Evolutionary conservation across 1,140 invertebrate species (phyloP), one percentile per base, ranked within the genome.

Genomic region (Babylonia areolata): DNA sequence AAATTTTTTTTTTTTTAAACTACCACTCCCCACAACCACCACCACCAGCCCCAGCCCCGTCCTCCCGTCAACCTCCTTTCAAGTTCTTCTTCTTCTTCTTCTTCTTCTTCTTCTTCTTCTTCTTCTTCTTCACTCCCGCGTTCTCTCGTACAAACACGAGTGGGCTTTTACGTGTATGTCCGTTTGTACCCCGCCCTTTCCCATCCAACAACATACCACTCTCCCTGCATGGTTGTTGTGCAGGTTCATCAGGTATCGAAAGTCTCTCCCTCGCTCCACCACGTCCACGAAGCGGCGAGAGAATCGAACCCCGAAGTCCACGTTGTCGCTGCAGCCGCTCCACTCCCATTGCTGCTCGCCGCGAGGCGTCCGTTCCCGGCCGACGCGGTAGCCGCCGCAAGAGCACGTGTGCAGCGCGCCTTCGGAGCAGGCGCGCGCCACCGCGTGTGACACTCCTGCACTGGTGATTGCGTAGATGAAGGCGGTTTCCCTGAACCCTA

Each of bases 151-250:
- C 42, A 46, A 46, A 46, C n/a, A n/a, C n/a, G n/a, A n/a, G n/a
- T n/a, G n/a, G n/a, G n/a, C n/a, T n/a, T n/a, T 46, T 46, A 46
- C 42, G 42, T 5, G 5, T 5, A 5, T 46, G 5, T 46, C 42
- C 15, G 42, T 46, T 46, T 46, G 17, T 51, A 51, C 46, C 46
- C 46, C 46, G 9, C 46, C 46, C 15, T 23, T 23, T 23, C 9
- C 58, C 58, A 12, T 0, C 58, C 28, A 9, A 12, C 58, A 12
- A 96, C 97, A 97, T 95, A 99, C 98, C 96, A 96, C 96, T 96
- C 98, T 95, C 77, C 98, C 98, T 37, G 98, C 98, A 94, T 99
- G 98, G 94, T 99, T 99, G 95, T 99, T 99, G 95, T 99, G 98
- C 15, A 99, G 94, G 95, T 99, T 99, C 97, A 99, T 98, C 94